Conservation (phyloP, 2,797 vertebrate species). For the Sebastes ruberrimus region DNA sequence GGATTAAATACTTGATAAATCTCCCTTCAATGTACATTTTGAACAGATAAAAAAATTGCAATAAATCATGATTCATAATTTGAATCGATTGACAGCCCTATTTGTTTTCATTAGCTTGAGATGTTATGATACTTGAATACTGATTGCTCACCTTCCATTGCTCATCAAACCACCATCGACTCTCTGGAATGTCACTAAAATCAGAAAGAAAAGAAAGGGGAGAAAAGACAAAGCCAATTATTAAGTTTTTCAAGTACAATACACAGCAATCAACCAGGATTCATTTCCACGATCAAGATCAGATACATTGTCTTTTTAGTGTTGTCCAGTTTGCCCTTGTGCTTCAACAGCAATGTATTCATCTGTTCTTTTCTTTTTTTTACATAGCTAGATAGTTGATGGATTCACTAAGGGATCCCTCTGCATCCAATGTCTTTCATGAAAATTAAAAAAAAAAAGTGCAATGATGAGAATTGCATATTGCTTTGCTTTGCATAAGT, state of each 20-base stretch:
- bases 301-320: neutral
- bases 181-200: constrained; percentile 96
- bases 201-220: constrained; percentile 5
- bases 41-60: too few relatives aligned
- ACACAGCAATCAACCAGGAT: constrained; percentile 5
- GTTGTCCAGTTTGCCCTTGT: constrained; percentile 41
- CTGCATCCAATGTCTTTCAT: constrained; percentile 40
- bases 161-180: constrained; percentile 98
- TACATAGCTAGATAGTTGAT: constrained; percentile 43
- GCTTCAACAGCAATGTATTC: constrained; percentile 17
- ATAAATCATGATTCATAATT: too few relatives aligned
- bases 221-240: constrained; percentile 23
- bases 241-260: neutral
- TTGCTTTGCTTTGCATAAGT: constrained; percentile 70
- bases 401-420: constrained; percentile 40
- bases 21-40: too few relatives aligned
- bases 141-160: constrained; percentile 92
- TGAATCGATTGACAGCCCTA: too few relatives aligned
- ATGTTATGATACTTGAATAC: neutral
- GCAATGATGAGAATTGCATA: constrained; percentile 52
- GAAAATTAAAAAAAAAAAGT: constrained; percentile 42
- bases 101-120: neutral
- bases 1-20: too few relatives aligned
- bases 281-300: constrained; percentile 5
- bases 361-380: constrained; percentile 14